Evolutionary conservation across 2,797 vertebrate genomes (phyloP).

Genomic region (Cyclura pinguis): DNA sequence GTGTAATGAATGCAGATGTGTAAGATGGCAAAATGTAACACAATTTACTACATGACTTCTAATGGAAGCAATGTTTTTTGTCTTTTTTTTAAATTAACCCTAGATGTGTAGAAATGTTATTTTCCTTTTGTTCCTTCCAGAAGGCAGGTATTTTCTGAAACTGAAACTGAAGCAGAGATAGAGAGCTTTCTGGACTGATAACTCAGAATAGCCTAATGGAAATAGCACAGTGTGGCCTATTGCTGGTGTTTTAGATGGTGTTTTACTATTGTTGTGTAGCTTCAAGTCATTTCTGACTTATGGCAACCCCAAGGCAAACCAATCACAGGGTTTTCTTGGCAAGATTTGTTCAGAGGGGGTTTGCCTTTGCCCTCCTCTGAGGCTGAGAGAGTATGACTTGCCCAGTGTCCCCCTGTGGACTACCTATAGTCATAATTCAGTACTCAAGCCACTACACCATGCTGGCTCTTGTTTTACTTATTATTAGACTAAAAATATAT

Average conservation of each 20-base stretch:
- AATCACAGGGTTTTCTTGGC: too few relatives aligned
- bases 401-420: too few relatives aligned
- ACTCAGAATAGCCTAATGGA: neutral
- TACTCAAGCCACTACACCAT: too few relatives aligned
- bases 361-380: too few relatives aligned
- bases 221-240: neutral
- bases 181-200: too few relatives aligned
- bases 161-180: neutral
- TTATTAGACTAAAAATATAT: neutral
- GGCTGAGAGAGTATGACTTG: too few relatives aligned
- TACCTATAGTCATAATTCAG: too few relatives aligned
- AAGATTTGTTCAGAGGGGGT: too few relatives aligned
- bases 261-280: too few relatives aligned
- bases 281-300: too few relatives aligned
- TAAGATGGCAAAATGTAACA: neutral
- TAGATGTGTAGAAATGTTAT: neutral
- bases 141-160: slow-evolving; percentile 5
- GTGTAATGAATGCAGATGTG: neutral
- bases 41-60: neutral
- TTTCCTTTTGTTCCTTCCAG: neutral
- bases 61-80: neutral
- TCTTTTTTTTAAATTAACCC: neutral
- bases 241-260: too few relatives aligned
- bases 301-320: too few relatives aligned
- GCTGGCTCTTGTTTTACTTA: neutral